Percentiles rank a stretch among this genome's conserved stretches.
Evolutionary conservation across 2,888 invertebrate species (phyloP).

Genomic region (Limnephilus marmoratus): DNA sequence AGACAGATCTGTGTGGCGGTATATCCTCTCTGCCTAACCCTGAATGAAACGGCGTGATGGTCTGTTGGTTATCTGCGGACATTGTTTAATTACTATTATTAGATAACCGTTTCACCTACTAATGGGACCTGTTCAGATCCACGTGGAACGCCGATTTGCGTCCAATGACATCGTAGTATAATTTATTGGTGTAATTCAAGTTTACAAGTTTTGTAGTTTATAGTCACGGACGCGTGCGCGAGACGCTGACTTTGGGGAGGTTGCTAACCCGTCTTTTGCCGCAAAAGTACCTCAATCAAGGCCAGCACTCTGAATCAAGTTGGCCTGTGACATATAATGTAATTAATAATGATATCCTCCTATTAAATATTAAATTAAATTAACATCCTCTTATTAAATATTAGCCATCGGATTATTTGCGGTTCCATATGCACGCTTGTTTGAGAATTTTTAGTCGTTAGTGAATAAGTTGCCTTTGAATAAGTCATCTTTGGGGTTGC

Average conservation of each 20-base stretch:
- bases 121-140: neutral
- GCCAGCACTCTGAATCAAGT: no score
- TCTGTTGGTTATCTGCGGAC: neutral
- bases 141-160: neutral
- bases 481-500: no score
- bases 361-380: no score
- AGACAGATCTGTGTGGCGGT: no score
- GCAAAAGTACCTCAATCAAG: neutral
- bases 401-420: no score
- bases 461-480: no score
- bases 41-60: no score
- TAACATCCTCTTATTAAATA: neutral
- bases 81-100: neutral
- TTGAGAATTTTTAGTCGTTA: no score
- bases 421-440: no score
- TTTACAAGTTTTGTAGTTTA: neutral
- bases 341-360: neutral
- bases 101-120: neutral
- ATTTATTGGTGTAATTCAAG: neutral
- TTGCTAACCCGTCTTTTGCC: neutral
- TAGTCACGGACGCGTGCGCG: constrained; percentile 9
- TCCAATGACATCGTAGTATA: neutral
- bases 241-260: neutral
- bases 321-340: no score
- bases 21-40: no score